Base-by-base conservation (phyloP, 2,797 vertebrate species). In the Coregonus ussuriensis region DNA sequence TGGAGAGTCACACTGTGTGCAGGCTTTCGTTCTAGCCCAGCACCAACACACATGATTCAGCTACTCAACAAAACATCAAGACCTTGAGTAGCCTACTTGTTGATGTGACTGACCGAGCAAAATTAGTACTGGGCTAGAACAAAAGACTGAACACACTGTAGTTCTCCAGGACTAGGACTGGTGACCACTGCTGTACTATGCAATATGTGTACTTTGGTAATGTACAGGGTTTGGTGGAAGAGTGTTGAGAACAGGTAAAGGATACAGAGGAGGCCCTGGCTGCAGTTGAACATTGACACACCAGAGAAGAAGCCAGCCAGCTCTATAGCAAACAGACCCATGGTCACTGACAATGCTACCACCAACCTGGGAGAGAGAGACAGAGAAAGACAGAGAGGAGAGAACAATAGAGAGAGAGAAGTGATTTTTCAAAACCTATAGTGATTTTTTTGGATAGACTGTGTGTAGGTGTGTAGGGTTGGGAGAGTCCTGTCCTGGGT, bases 251-350 rank as follows among this genome's bases (percentile, higher is more conserved):
- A 33, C 13, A 1, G 4, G 6, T 79, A 71, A 93, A 97, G 96
- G 97, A 98, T 98, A 98, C 97, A 98, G 71, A 98, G 88, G 47
- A 98, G 93, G 33, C 94, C 91, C 86, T 97, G 97, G 74, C 93
- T 94, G 82, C 86, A 90, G 92, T 94, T 97, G 89, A 98, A 98
- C 96, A 97, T 97, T 81, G 96, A 97, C n/a, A 95, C 93, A 73
- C 96, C 97, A 0, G 95, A 96, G 75, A 97, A 93, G 88, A 98
- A 97, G 6, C 96, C 96, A 33, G 91, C 87, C 82, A 97, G 79
- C 87, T 98, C 97, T 59, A 97, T 81, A 1, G 84, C 93, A 87
- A 97, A 97, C 79, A 97, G 89, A 16, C 91, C 94, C 1, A 98
- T 84, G 0, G 96, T 97, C 81, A 97, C 91, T 0, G 94, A 93